phyloP scores from a whole-genome alignment of 2,113 vertebrate species.

The Etheostoma cragini region DNA sequence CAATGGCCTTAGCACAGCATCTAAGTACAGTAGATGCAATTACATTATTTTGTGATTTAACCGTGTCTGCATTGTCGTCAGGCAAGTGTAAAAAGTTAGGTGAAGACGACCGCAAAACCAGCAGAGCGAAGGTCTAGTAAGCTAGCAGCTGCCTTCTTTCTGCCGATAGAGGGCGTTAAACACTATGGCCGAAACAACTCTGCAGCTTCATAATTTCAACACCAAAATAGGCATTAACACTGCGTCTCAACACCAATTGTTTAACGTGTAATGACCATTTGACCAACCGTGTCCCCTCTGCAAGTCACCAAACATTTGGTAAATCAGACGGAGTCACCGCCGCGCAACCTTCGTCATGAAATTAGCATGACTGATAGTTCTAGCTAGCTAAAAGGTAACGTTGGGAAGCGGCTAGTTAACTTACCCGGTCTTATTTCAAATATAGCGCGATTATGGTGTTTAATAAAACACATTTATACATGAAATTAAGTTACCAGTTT shows the following conservation, averaged over 20 bases:
- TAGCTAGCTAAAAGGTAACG: conserved; percentile 49
- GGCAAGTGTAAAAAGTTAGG: neutral
- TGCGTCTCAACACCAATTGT: accelerated
- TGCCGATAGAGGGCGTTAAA: conserved; percentile 66
- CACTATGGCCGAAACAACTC: neutral
- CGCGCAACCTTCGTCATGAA: conserved; percentile 68
- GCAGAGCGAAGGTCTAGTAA: conserved; percentile 19
- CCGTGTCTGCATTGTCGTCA: neutral
- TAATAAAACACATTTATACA: accelerated
- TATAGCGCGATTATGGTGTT: accelerated
- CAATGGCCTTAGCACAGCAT: neutral
- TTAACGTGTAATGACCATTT: accelerated
- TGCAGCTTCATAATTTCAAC: conserved; percentile 32
- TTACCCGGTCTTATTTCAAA: conserved; percentile 3
- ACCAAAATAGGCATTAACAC: neutral
- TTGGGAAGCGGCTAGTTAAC: conserved; percentile 41
- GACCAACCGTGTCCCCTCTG: accelerated
- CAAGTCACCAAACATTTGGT: neutral
- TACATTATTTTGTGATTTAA: neutral
- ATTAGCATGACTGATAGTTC: conserved; percentile 69
- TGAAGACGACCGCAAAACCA: conserved; percentile 30
- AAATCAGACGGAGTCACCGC: neutral
- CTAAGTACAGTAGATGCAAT: neutral
- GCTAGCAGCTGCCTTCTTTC: conserved; percentile 10
- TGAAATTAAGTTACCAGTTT: accelerated